Base-by-base conservation (phyloP, 2,888 invertebrate species). In the Sthenelais limicola region DNA sequence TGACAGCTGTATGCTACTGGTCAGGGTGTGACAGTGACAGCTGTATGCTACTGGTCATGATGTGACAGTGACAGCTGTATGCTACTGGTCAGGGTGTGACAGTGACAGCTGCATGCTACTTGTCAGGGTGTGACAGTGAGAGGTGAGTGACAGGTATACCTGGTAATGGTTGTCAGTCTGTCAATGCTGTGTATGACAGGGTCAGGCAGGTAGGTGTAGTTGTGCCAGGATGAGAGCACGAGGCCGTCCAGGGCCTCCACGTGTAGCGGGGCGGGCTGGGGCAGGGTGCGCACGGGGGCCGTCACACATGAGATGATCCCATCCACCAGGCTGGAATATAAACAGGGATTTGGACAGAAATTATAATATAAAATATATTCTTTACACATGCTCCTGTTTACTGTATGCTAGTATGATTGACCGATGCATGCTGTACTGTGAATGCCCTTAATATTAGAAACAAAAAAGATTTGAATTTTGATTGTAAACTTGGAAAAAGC, bases 181-280 rank as follows among this genome's bases (percentile, higher is more conserved):
- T 52, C 56, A 28, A 70, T 28, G 21, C 43, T 26, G 38, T 30
- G 28, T 21, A 70, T 38, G 38, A 33, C 18, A 18, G 70, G 70
- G 56, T 70, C 51, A 26, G 38, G 35, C 26, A 26, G 7, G 70
- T 70, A 70, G 26, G 43, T 52, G 70, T 54, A 70, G 52, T 30
- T 38, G 18, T 15, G 15, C 1, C 35, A 15, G 0, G 70, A 54
- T 18, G 24, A 26, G 24, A 70, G 38, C 18, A 54, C 9, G 38
- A 54, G 24, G 26, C 56, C 70, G 7, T 52, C 52, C 9, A 38
- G 24, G 5, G 38, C 54, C 28, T 43, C 12, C 28, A 70, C 12
- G 28, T 18, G n/a, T 9, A 70, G 43, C 24, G 52, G 30, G 18
- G 21, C 56, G 7, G 30, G 38, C 32, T 26, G 51, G 9, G 56